These are phyloP conservation scores for Microcebus griseorufus DNA, from an alignment of 2,113 vertebrate genomes.

Conservation along the genomic window DNA sequence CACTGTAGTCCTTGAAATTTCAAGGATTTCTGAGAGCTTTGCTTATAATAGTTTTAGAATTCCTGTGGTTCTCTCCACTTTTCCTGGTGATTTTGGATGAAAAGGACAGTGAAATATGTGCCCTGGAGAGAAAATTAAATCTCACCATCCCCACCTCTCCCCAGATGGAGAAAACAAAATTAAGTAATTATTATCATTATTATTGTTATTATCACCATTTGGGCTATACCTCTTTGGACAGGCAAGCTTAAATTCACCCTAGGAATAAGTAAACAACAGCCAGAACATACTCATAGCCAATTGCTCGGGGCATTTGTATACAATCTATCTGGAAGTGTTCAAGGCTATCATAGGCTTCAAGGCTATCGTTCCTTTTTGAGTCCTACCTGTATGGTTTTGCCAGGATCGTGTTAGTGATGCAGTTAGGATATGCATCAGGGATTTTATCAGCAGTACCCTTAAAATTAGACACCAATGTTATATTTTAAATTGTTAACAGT, in stretches of 20 bases:
- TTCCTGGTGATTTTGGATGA: neutral
- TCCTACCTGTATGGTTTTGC: neutral
- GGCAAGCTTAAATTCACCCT: neutral
- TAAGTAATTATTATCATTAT: neutral
- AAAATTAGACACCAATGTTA: neutral
- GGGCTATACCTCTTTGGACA: neutral
- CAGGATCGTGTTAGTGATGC: neutral
- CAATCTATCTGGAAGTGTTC: neutral
- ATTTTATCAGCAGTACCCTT: neutral
- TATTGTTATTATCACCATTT: neutral
- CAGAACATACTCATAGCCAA: neutral
- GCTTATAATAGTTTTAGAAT: neutral
- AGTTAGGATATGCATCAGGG: neutral
- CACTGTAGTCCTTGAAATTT: neutral
- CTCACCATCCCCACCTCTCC: accelerated
- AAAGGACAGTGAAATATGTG: neutral
- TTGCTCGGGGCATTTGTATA: neutral
- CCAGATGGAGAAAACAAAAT: neutral
- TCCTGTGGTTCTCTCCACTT: neutral
- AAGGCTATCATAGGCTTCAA: neutral
- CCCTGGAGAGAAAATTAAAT: neutral
- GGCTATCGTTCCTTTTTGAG: neutral
- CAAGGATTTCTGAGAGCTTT: neutral
- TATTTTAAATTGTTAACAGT: neutral
- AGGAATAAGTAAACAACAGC: neutral